phyloP scores from a whole-genome alignment of 2,113 vertebrate species.

The Condylura cristata region DNA sequence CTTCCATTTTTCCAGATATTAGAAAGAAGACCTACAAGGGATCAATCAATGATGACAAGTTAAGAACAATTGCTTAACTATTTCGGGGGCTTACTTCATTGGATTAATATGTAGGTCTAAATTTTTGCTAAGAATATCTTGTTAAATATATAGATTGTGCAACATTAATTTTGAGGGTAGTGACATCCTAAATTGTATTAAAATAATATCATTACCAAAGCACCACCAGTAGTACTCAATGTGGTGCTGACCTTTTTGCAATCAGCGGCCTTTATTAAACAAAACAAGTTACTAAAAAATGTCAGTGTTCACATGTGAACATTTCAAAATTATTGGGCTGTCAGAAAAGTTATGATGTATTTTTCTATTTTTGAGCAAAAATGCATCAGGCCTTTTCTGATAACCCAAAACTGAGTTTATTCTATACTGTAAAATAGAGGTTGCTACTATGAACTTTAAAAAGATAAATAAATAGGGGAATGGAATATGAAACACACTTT shows the following conservation, averaged over 20 bases:
- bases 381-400: no score
- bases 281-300: constrained; percentile 67
- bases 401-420: constrained; percentile 47
- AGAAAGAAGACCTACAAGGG: background rate
- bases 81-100: constrained; percentile 9
- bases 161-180: background rate
- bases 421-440: constrained; percentile 62
- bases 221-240: background rate
- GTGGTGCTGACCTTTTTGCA: background rate
- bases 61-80: background rate
- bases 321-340: constrained; percentile 49
- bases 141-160: background rate
- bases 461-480: constrained; percentile 57
- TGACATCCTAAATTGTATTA: constrained; percentile 5
- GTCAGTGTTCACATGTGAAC: constrained; percentile 70
- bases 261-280: background rate
- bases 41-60: background rate
- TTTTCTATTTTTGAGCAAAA: no score
- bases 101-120: background rate
- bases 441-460: constrained; percentile 50
- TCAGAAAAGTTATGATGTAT: no score
- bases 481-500: constrained; percentile 15
- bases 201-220: background rate
- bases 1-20: background rate
- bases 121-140: background rate